Evolutionary conservation across 53 echinoderm and acorn worm genomes (phyloP).

Genomic region (Antedon mediterranea): DNA sequence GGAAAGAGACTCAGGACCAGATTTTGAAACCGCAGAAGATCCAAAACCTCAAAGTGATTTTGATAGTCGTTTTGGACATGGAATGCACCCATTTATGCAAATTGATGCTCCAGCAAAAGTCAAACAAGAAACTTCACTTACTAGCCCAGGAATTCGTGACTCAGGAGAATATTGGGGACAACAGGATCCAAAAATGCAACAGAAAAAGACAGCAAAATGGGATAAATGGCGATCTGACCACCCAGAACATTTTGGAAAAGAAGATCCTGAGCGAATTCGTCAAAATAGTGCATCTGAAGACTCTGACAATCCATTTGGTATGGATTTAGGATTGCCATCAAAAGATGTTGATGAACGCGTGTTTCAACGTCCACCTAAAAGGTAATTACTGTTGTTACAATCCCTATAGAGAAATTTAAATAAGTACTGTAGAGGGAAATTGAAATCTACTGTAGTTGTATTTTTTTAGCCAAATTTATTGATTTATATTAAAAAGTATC

Average conservation of each 20-base stretch:
- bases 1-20: neutral
- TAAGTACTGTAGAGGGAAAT: too few species aligned
- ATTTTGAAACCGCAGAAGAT: neutral
- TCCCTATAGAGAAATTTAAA: too few species aligned
- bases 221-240: neutral
- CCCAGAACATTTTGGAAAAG: neutral
- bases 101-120: neutral
- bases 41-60: conserved; percentile 14
- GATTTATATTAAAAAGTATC: too few species aligned
- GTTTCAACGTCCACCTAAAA: conserved; percentile 11
- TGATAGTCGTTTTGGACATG: neutral
- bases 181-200: neutral
- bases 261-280: neutral
- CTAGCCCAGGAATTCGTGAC: neutral
- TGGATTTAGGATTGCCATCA: neutral
- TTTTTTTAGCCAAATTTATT: too few species aligned
- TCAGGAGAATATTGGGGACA: neutral
- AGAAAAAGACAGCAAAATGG: neutral
- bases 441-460: too few species aligned
- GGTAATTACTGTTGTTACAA: neutral
- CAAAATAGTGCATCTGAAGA: neutral
- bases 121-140: neutral
- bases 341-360: conserved; percentile 45
- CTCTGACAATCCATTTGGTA: neutral
- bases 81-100: neutral